These are phyloP conservation scores for Nasonia vitripennis DNA, from an alignment of 1,140 invertebrate species.

Conservation along the genomic window DNA sequence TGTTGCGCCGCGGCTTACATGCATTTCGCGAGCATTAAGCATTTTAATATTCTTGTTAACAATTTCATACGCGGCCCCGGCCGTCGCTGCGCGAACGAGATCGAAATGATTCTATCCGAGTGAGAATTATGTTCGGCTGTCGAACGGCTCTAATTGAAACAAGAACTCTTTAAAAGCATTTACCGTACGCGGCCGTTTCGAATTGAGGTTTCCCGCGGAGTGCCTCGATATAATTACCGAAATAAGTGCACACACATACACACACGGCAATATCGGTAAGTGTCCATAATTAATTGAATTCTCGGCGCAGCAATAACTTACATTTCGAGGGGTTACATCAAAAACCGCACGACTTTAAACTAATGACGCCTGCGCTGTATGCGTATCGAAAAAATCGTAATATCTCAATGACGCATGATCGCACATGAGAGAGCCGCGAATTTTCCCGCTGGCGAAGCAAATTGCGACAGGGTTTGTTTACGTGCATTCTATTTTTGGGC, in stretches of 20 bases:
- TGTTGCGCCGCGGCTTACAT: conserved; percentile 25
- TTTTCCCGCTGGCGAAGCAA: too few species aligned
- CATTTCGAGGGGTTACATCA: background rate
- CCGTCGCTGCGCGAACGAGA: background rate
- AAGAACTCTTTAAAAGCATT: background rate
- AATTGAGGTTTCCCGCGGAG: background rate
- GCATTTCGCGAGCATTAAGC: background rate
- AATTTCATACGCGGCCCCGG: conserved; percentile 3
- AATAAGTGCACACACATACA: too few species aligned
- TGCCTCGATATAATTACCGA: too few species aligned
- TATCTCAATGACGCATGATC: background rate
- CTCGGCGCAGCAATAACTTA: background rate
- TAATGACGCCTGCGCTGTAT: too few species aligned
- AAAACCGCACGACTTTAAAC: background rate
- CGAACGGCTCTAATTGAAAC: background rate
- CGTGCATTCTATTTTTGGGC: conserved; percentile 47
- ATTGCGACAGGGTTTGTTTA: conserved; percentile 37
- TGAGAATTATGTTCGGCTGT: conserved; percentile 20
- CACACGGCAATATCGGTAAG: too few species aligned
- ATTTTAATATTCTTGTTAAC: conserved; percentile 45
- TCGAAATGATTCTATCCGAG: conserved; percentile 16
- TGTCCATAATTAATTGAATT: background rate
- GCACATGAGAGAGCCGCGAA: too few species aligned
- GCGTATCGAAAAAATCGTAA: background rate
- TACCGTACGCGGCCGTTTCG: background rate